phyloP scores from a whole-genome alignment of 2,797 vertebrate species.

The Chrysocyon brachyurus region DNA sequence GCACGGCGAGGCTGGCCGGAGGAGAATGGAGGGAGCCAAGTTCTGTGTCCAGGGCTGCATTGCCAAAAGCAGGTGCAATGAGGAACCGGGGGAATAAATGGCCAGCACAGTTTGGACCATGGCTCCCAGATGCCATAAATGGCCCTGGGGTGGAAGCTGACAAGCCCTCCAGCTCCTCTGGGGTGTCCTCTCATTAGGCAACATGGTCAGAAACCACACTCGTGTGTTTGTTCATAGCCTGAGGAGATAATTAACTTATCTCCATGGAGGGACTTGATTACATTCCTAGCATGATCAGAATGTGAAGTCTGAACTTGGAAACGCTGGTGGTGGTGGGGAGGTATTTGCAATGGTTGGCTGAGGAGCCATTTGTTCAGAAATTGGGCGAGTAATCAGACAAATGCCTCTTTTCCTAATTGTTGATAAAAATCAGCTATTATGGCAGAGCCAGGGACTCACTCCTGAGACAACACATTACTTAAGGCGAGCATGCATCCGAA shows the following conservation, averaged over 20 bases:
- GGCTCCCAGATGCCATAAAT: constrained; percentile 57
- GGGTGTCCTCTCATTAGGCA: constrained; percentile 85
- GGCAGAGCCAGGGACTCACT: constrained; percentile 71
- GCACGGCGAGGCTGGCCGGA: constrained; percentile 59
- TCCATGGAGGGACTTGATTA: constrained; percentile 90
- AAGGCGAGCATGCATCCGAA: constrained; percentile 80
- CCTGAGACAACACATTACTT: constrained; percentile 77
- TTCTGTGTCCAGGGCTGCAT: constrained; percentile 62
- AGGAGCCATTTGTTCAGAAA: constrained; percentile 87
- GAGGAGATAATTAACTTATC: constrained; percentile 92
- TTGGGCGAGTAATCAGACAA: constrained; percentile 86
- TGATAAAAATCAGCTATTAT: constrained; percentile 86
- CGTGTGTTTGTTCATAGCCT: constrained; percentile 88
- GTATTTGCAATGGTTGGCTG: constrained; percentile 84
- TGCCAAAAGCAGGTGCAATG: constrained; percentile 61
- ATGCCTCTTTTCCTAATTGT: constrained; percentile 85
- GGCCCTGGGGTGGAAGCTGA: constrained; percentile 82
- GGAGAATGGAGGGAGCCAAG: not conserved
- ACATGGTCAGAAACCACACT: constrained; percentile 89
- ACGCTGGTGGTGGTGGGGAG: constrained; percentile 78
- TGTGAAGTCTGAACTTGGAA: constrained; percentile 88
- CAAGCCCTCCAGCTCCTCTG: constrained; percentile 84
- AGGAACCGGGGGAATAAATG: not conserved
- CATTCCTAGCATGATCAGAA: constrained; percentile 91
- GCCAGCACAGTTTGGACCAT: not conserved